A percentile compares a stretch with the other conserved stretches of the same genome.
These are phyloP conservation scores for Stomatorhinus ivindoensis DNA, from an alignment of 2,113 vertebrate species.

Conservation along the genomic window DNA sequence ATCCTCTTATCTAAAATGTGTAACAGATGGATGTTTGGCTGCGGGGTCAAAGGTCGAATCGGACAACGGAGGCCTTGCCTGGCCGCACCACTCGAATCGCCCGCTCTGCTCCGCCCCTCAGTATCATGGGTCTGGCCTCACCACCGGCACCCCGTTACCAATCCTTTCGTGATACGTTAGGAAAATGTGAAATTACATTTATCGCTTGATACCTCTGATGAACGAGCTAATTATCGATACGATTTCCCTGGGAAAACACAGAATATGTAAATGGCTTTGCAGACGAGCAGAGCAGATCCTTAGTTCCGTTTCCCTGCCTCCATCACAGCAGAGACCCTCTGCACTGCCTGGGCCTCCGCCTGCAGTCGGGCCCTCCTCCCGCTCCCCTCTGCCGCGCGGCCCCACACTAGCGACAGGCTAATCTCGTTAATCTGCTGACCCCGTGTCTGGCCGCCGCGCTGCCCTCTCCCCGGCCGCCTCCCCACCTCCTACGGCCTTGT, in stretches of 20 bases:
- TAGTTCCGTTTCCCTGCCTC: neutral
- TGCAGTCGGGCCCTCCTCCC: neutral
- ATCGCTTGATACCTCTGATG: neutral
- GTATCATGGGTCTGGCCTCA: neutral
- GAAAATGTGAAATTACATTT: neutral
- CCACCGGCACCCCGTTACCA: neutral
- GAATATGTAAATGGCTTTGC: neutral
- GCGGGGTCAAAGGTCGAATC: neutral
- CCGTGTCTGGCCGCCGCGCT: neutral
- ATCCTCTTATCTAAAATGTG: neutral
- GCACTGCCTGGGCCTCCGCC: neutral
- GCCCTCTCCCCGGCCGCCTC: neutral
- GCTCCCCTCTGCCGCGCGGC: neutral
- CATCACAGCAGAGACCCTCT: neutral
- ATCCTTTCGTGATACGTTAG: neutral
- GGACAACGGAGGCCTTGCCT: neutral
- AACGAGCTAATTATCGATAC: neutral
- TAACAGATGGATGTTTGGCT: neutral
- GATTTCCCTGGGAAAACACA: neutral
- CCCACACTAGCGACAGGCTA: neutral
- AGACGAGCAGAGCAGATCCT: neutral
- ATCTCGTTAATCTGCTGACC: slow-evolving; percentile 9
- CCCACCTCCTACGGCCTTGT: neutral
- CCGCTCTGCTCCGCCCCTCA: neutral
- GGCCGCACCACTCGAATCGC: neutral